Percentiles rank a stretch among this genome's conserved stretches.
phyloP scores from a whole-genome alignment of 2,888 invertebrate genomes.

The Ochropleura plecta region DNA sequence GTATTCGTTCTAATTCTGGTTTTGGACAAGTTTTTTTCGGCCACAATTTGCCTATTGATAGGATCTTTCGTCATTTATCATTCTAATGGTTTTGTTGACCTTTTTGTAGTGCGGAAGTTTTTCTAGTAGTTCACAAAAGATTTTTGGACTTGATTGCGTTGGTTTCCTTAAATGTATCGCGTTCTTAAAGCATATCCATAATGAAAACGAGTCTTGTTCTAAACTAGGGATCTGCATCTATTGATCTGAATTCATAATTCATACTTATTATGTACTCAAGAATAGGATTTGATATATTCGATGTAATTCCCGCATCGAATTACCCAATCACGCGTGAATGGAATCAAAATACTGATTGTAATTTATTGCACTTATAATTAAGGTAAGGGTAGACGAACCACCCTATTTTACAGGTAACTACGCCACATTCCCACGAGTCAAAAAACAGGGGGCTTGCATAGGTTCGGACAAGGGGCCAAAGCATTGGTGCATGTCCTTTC shows the following conservation, averaged over 20 bases:
- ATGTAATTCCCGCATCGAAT: slow-evolving; percentile 74
- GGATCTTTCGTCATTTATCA: slow-evolving; percentile 46
- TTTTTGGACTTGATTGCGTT: neutral
- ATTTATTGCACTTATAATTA: slow-evolving; percentile 88
- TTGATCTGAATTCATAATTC: slow-evolving; percentile 52
- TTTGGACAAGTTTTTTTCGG: slow-evolving; percentile 39
- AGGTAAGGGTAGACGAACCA: slow-evolving; percentile 76
- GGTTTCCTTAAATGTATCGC: neutral
- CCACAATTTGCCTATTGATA: slow-evolving; percentile 44
- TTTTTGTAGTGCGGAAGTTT: slow-evolving; percentile 23
- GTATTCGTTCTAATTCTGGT: slow-evolving; percentile 45
- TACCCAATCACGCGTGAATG: slow-evolving; percentile 81
- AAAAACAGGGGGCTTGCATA: slow-evolving; percentile 80
- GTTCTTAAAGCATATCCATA: neutral
- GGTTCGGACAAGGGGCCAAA: slow-evolving; percentile 79
- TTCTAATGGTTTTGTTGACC: slow-evolving; percentile 49
- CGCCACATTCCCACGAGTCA: slow-evolving; percentile 83
- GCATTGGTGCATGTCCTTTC: slow-evolving; percentile 78
- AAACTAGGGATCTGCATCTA: neutral
- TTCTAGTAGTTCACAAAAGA: slow-evolving; percentile 13
- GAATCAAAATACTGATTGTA: slow-evolving; percentile 87
- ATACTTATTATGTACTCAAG: slow-evolving; percentile 39
- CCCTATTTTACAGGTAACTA: slow-evolving; percentile 80
- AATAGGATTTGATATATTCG: slow-evolving; percentile 53
- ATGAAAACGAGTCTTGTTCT: slow-evolving; percentile 6